A percentile compares a stretch with the other conserved stretches of the same genome.
These are phyloP conservation scores for Myiopsitta monachus DNA, from an alignment of 2,113 vertebrate genomes.

Conservation along the genomic window DNA sequence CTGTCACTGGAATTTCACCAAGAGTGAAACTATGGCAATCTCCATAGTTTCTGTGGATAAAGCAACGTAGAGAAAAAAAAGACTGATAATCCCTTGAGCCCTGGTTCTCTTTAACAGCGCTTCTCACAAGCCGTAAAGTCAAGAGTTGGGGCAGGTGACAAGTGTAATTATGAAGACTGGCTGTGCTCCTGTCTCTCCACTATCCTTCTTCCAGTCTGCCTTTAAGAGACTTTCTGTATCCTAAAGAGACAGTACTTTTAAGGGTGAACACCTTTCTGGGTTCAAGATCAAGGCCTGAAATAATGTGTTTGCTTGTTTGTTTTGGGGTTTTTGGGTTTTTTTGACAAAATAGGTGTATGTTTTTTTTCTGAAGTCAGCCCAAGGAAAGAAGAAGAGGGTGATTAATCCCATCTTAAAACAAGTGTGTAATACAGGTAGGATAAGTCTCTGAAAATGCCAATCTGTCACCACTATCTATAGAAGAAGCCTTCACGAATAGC, in stretches of 20 bases:
- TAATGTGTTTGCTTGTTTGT: neutral
- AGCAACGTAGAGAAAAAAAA: neutral
- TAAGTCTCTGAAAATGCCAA: slow-evolving; percentile 61
- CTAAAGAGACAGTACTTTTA: neutral
- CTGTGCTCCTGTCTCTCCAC: neutral
- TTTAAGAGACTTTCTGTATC: neutral
- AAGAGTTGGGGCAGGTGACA: neutral
- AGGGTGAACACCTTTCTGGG: neutral
- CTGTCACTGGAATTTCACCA: neutral
- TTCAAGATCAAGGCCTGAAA: neutral
- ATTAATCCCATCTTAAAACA: slow-evolving; percentile 53
- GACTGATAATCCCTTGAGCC: neutral
- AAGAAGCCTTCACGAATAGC: slow-evolving; percentile 59
- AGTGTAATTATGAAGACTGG: neutral
- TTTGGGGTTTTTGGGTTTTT: rapidly evolving
- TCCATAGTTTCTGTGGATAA: neutral
- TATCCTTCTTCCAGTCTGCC: neutral
- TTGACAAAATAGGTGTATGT: neutral
- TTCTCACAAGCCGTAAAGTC: neutral
- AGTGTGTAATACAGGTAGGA: slow-evolving; percentile 70
- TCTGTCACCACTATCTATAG: slow-evolving; percentile 70
- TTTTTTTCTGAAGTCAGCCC: neutral
- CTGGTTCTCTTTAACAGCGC: neutral
- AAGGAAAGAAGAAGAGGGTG: slow-evolving; percentile 11
- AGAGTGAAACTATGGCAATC: neutral